Base-by-base conservation (phyloP, 2,888 invertebrate species). In the Chaetogeoica ovagalla region DNA sequence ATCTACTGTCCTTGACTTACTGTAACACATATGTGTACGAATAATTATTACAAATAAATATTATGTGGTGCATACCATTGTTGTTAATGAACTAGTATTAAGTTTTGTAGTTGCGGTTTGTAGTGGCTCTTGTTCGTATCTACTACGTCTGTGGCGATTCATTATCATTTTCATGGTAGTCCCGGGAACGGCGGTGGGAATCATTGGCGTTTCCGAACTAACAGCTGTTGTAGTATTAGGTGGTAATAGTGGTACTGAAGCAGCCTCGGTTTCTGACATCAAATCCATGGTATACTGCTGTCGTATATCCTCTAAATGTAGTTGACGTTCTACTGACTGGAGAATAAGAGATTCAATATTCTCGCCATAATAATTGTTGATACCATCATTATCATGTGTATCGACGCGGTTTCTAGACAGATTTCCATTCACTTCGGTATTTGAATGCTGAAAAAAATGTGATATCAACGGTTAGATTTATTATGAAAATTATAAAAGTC, bases 111-210 rank as follows among this genome's bases (percentile, higher is more conserved):
- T 11, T 8, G 8, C 23, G 3, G 66, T 8, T 2, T 39, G 75
- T 23, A 59, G 19, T 15, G 66, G 23, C 13, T 75, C 75, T 68
- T 75, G 75, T n/a, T 75, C 75, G 43, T 75, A 75, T 75, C 39
- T 59, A 75, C 75, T 75, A 3, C 75, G 75, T 7, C 75, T 75
- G 8, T 75, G 75, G 4, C 75, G 75, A 8, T 75, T 75, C 48
- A 66, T 75, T 11, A 68, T 59, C 57, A 75, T 75, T 9, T 68
- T 68, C 19, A 66, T 21, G 0, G 57, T n/a, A 0, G 75, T 59
- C 17, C 19, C 17, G 0, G 63, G 65, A 57, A n/a, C n/a, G n/a
- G 55, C 39, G 1, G 21, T n/a, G n/a, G 62, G 48, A n/a, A 21
- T n/a, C 19, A 59, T 23, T 0, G 74, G 7, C 1, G 48, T 19